Evolutionary conservation across 2,113 vertebrate species (phyloP).

Genomic region (Podocnemis expansa): DNA sequence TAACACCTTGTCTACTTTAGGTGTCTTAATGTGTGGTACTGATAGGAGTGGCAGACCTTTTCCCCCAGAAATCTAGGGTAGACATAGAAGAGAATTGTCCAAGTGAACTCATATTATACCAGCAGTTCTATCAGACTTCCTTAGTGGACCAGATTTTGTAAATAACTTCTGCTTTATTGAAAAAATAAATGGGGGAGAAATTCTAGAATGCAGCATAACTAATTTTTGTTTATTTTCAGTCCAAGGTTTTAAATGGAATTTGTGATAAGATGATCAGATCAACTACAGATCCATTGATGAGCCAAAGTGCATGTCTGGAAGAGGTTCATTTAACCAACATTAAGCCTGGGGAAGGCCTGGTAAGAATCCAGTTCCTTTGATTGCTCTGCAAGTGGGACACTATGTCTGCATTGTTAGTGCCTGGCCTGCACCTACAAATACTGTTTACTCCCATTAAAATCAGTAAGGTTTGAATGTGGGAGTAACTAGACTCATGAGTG

Average conservation of each 20-base stretch:
- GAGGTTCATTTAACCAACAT: slow-evolving; percentile 89
- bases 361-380: slow-evolving; percentile 70
- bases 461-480: neutral
- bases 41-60: neutral
- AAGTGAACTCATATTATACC: accelerated
- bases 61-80: neutral
- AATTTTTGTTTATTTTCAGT: slow-evolving; percentile 74
- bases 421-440: neutral
- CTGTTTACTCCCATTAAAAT: neutral
- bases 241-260: slow-evolving; percentile 88
- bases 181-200: neutral
- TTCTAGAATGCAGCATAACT: neutral
- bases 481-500: neutral
- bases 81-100: neutral
- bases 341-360: slow-evolving; percentile 92
- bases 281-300: slow-evolving; percentile 85
- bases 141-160: neutral
- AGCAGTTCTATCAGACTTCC: neutral
- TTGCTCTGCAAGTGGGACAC: neutral
- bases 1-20: neutral
- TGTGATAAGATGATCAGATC: slow-evolving; percentile 88
- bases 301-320: slow-evolving; percentile 86
- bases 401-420: neutral
- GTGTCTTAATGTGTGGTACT: neutral
- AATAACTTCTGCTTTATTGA: neutral